phyloP scores from a whole-genome alignment of 2,888 invertebrate species.

The Hypomecis punctinalis region DNA sequence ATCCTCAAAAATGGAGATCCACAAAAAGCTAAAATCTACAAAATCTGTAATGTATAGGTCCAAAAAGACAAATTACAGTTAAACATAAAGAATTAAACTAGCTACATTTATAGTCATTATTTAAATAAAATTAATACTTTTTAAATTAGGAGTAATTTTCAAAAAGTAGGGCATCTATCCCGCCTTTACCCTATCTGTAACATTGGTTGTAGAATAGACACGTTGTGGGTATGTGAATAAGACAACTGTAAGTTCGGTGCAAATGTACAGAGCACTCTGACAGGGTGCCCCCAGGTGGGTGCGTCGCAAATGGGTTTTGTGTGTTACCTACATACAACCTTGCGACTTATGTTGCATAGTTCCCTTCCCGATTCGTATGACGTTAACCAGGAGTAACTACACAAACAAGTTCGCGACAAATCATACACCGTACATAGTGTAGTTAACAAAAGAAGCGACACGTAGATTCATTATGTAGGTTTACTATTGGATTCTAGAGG shows the following conservation, averaged over 20 bases:
- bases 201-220: slow-evolving; percentile 13
- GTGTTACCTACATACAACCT: slow-evolving; percentile 57
- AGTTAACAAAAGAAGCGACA: slow-evolving; percentile 14
- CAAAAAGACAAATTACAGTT: too few relatives aligned
- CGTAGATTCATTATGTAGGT: neutral
- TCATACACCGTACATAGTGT: slow-evolving; percentile 22
- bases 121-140: too few relatives aligned
- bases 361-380: slow-evolving; percentile 44
- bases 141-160: too few relatives aligned
- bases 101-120: too few relatives aligned
- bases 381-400: slow-evolving; percentile 37
- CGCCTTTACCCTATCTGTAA: neutral
- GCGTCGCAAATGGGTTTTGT: slow-evolving; percentile 72
- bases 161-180: too few relatives aligned
- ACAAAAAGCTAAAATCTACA: too few relatives aligned
- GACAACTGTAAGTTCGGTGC: slow-evolving; percentile 40
- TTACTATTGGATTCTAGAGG: neutral
- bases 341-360: slow-evolving; percentile 49
- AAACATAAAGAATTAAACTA: too few relatives aligned
- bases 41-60: too few relatives aligned
- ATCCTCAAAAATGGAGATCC: too few relatives aligned
- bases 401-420: slow-evolving; percentile 27
- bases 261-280: slow-evolving; percentile 41
- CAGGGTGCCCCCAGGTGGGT: slow-evolving; percentile 61
- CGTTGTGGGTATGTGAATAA: slow-evolving; percentile 25